A percentile compares a stretch with the other conserved stretches of the same genome.
These are phyloP conservation scores for Vombatus ursinus DNA, from an alignment of 2,113 vertebrate genomes.

Conservation along the genomic window DNA sequence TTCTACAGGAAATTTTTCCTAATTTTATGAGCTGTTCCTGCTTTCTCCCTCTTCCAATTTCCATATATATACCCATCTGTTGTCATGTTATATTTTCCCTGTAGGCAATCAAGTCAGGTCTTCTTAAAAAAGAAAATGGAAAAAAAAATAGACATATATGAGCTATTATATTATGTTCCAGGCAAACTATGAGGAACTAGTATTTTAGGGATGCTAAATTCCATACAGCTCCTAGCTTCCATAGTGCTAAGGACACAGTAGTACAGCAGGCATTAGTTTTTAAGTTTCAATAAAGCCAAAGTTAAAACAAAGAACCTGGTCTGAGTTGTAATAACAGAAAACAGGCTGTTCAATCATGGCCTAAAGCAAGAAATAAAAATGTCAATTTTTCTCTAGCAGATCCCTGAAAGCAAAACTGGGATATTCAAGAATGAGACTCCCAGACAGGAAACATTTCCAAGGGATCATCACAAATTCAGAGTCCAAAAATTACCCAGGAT, in stretches of 20 bases:
- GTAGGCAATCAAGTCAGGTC: neutral
- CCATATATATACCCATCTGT: neutral
- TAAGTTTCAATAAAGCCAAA: neutral
- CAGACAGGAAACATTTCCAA: neutral
- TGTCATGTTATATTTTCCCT: neutral
- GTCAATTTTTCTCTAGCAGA: neutral
- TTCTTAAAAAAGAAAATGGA: neutral
- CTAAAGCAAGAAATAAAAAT: neutral
- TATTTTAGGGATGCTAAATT: neutral
- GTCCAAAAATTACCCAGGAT: neutral
- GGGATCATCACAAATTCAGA: neutral
- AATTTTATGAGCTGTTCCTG: neutral
- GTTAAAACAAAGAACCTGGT: neutral
- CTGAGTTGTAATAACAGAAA: neutral
- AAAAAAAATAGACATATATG: neutral
- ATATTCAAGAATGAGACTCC: neutral
- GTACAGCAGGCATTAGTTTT: neutral
- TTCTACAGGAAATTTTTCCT: neutral
- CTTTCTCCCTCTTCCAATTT: neutral
- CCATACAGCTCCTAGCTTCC: neutral
- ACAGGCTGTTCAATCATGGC: neutral
- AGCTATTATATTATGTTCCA: no score
- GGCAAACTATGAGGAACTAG: neutral
- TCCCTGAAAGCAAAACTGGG: neutral
- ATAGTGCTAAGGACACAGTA: neutral